These are phyloP conservation scores for Hippocampus guttulatus DNA, from an alignment of 2,113 vertebrate genomes.

Conservation along the genomic window DNA sequence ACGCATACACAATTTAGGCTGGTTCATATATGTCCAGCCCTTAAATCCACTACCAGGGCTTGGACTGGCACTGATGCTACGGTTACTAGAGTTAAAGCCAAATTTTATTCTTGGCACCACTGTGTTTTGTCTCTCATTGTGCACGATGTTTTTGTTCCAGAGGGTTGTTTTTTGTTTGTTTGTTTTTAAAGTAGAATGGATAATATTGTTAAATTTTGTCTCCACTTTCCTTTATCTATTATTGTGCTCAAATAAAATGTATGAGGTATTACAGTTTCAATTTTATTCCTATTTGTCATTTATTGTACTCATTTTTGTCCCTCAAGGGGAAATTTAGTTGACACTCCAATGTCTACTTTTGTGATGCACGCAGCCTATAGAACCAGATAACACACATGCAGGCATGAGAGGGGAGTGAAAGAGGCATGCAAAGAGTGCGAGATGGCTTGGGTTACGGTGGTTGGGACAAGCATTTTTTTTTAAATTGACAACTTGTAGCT, in stretches of 20 bases:
- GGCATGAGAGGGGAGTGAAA: no score
- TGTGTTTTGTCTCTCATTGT: background rate
- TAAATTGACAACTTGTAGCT: no score
- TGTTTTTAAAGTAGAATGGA: background rate
- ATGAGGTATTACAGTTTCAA: background rate
- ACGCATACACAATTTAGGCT: background rate
- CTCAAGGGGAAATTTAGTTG: background rate
- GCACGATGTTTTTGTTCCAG: background rate
- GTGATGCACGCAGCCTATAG: background rate
- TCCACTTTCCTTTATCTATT: background rate
- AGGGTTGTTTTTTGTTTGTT: no score
- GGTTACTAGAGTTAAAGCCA: background rate
- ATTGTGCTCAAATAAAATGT: background rate
- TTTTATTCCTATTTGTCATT: background rate
- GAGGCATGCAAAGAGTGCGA: no score
- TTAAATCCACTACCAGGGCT: background rate
- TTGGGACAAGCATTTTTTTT: no score
- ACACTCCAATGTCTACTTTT: background rate
- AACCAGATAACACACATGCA: no score
- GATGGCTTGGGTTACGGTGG: no score
- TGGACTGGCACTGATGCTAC: conserved; percentile 6
- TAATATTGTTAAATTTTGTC: background rate
- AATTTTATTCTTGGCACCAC: background rate
- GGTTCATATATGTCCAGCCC: background rate
- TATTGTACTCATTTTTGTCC: background rate